Evolutionary conservation across 1,140 invertebrate genomes (phyloP).

Genomic region (Alviniconcha marisindica): DNA sequence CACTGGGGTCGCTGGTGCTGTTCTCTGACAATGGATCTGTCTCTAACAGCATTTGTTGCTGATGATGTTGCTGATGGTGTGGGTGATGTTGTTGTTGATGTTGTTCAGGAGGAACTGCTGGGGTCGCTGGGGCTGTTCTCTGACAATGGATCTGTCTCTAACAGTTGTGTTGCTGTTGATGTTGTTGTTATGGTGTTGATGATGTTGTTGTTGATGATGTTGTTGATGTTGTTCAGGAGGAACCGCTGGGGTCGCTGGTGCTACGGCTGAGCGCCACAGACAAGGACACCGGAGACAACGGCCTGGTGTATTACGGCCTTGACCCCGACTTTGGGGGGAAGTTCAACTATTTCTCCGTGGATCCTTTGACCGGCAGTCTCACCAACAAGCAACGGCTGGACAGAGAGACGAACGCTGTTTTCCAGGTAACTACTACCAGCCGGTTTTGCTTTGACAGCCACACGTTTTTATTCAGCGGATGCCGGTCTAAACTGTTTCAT

Average conservation of each 20-base stretch:
- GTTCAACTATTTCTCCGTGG: slow-evolving; percentile 19
- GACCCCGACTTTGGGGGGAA: not conserved
- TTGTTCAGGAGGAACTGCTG: slow-evolving; percentile 25
- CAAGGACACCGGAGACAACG: slow-evolving; percentile 32
- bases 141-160: too few species aligned
- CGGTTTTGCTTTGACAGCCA: too few species aligned
- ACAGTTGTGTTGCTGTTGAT: too few species aligned
- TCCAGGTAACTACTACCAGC: too few species aligned
- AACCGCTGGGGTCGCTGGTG: slow-evolving; percentile 1
- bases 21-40: too few species aligned
- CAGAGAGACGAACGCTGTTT: slow-evolving; percentile 29
- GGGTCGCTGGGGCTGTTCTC: slow-evolving; percentile 20
- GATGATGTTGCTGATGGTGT: too few species aligned
- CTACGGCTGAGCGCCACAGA: slow-evolving; percentile 33
- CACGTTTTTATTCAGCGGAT: too few species aligned
- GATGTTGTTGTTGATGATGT: not conserved
- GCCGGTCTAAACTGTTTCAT: too few species aligned
- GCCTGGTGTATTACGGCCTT: slow-evolving; percentile 30
- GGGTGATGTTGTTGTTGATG: not conserved
- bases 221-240: slow-evolving; percentile 35
- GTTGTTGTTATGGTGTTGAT: too few species aligned
- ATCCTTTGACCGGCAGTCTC: not conserved
- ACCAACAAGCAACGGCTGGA: slow-evolving; percentile 20
- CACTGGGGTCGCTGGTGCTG: slow-evolving; percentile 1
- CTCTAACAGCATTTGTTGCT: too few species aligned